These are phyloP conservation scores for Syngnathoides biaculeatus DNA, from an alignment of 2,113 vertebrate species.

Conservation along the genomic window DNA sequence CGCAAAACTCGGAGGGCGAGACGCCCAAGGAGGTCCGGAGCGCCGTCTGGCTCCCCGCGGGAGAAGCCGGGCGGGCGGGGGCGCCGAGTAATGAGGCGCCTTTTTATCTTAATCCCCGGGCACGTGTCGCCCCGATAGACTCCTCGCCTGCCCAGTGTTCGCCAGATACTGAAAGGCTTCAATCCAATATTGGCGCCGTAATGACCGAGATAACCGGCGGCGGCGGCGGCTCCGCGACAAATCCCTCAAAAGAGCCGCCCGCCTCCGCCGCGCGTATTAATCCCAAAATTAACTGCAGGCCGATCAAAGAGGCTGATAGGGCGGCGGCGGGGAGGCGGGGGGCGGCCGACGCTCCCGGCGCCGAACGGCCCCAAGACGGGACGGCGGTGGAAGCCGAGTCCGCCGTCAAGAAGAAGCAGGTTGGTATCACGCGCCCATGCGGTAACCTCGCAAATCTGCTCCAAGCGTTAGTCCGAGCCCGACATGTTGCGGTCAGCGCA, in stretches of 20 bases:
- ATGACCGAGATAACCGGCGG: conserved; percentile 81
- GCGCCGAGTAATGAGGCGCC: conserved; percentile 67
- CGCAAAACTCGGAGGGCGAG: no score
- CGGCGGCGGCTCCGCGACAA: conserved; percentile 76
- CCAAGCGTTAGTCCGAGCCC: conserved; percentile 40
- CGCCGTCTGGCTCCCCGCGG: not conserved
- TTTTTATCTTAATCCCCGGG: conserved; percentile 79
- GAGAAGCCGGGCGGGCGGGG: conserved; percentile 38
- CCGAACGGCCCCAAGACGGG: conserved; percentile 60
- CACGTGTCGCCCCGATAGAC: conserved; percentile 74
- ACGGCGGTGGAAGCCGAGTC: conserved; percentile 50
- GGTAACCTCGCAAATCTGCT: conserved; percentile 35
- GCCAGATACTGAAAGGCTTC: conserved; percentile 73
- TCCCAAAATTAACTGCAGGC: conserved; percentile 77
- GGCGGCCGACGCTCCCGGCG: conserved; percentile 53
- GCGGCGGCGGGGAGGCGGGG: conserved; percentile 51
- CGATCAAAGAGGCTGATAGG: conserved; percentile 73
- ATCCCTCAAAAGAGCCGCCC: conserved; percentile 78
- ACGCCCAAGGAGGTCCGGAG: not conserved
- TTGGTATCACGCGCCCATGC: conserved; percentile 48
- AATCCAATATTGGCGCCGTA: conserved; percentile 78
- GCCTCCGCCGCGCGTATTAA: conserved; percentile 67
- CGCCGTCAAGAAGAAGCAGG: conserved; percentile 55
- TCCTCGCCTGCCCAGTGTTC: conserved; percentile 64
- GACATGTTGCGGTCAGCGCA: not conserved